Evolutionary conservation across 2,797 vertebrate genomes (phyloP).

Genomic region (Coregonus suidteri): DNA sequence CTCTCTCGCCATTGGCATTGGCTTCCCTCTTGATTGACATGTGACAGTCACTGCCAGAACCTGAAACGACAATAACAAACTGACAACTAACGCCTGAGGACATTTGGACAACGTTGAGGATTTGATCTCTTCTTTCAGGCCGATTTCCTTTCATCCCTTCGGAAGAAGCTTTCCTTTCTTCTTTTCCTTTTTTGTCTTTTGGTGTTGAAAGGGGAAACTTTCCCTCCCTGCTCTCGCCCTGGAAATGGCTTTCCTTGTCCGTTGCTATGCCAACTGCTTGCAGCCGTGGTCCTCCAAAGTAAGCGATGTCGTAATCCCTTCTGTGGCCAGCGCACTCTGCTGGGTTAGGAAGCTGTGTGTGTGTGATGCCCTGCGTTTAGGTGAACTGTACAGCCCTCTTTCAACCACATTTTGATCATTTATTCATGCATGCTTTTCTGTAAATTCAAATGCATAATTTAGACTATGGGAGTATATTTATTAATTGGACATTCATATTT

Average conservation of each 20-base stretch:
- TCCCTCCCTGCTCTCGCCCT: slow-evolving; percentile 63
- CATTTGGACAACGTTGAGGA: slow-evolving; percentile 18
- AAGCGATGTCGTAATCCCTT: slow-evolving; percentile 86
- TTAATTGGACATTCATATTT: background rate
- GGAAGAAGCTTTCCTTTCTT: slow-evolving; percentile 17
- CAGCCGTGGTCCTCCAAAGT: slow-evolving; percentile 99
- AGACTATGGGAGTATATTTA: background rate
- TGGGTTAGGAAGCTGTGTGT: too few species aligned
- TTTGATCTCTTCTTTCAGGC: slow-evolving; percentile 14
- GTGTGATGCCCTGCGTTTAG: slow-evolving; percentile 29
- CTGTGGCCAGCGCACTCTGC: slow-evolving; percentile 48
- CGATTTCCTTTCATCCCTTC: slow-evolving; percentile 6
- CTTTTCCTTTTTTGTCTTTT: slow-evolving; percentile 48
- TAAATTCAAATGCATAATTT: background rate
- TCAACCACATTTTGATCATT: background rate
- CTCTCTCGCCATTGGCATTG: slow-evolving; percentile 25
- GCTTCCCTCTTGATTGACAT: slow-evolving; percentile 14
- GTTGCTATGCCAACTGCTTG: slow-evolving; percentile 99
- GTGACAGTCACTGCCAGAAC: slow-evolving; percentile 17
- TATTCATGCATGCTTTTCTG: background rate
- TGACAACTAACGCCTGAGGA: background rate
- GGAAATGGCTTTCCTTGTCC: slow-evolving; percentile 99
- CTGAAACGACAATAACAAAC: background rate
- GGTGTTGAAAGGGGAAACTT: slow-evolving; percentile 80
- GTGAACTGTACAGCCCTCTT: background rate